Conservation (phyloP, 2,113 vertebrate genomes). For the Tychaedon coryphoeus region DNA sequence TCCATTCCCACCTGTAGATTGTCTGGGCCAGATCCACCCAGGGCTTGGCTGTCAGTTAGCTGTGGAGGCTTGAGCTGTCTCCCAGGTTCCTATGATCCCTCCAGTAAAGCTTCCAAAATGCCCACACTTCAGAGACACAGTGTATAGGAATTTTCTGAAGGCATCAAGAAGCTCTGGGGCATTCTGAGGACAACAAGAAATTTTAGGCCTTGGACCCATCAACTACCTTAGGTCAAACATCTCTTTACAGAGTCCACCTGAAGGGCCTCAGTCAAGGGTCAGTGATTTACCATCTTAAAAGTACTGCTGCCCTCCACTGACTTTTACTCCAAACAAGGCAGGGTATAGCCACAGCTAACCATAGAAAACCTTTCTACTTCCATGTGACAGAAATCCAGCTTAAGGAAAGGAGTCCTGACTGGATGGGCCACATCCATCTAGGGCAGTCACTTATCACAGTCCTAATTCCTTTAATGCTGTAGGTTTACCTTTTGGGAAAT, state of each 20-base stretch:
- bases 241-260: not conserved
- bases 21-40: not conserved
- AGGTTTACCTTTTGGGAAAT: not conserved
- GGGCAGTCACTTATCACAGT: not conserved
- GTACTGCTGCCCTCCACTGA: not conserved
- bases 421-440: not conserved
- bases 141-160: fast-evolving
- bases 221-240: not conserved
- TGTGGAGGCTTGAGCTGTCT: not conserved
- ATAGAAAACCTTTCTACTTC: not conserved
- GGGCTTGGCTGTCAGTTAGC: not conserved
- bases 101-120: not conserved
- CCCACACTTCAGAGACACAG: not conserved
- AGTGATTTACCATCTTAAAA: not conserved
- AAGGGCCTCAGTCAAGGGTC: not conserved
- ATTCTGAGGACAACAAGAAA: not conserved
- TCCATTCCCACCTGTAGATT: not conserved
- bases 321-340: not conserved
- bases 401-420: not conserved
- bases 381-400: not conserved
- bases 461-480: not conserved
- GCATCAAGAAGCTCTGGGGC: not conserved
- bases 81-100: not conserved
- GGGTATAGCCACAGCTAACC: not conserved
- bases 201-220: not conserved